Percentiles rank a stretch among this genome's conserved stretches.
Evolutionary conservation across 1,140 invertebrate species (phyloP).

Genomic region (Brachionus plicatilis): DNA sequence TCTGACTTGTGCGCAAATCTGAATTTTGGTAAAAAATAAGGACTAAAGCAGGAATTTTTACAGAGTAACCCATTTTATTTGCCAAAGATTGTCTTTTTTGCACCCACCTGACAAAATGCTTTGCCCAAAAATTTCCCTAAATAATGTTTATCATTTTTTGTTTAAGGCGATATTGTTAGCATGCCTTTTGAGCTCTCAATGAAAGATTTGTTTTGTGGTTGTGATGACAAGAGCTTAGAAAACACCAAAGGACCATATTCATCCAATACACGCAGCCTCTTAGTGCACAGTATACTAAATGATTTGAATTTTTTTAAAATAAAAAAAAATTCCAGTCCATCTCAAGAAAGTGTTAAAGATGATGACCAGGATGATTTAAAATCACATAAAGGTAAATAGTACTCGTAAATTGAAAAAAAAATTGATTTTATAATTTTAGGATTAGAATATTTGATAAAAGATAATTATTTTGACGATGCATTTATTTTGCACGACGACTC

Average conservation of each 20-base stretch:
- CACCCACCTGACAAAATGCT: too few species aligned
- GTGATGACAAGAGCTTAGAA: not conserved
- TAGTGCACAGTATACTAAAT: not conserved
- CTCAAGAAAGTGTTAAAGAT: not conserved
- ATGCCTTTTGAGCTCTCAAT: not conserved
- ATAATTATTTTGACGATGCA: slow-evolving; percentile 37
- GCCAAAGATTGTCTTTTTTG: too few species aligned
- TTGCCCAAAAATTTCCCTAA: too few species aligned
- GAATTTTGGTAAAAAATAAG: too few species aligned
- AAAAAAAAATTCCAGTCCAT: not conserved
- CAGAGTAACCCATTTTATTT: too few species aligned
- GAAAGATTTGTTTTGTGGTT: not conserved
- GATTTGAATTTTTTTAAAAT: not conserved
- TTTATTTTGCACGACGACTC: slow-evolving; percentile 30
- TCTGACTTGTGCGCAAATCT: too few species aligned
- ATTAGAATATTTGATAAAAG: not conserved
- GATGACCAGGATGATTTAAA: not conserved
- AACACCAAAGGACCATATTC: not conserved
- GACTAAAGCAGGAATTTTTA: too few species aligned
- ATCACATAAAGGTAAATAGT: not conserved
- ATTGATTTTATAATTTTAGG: not conserved
- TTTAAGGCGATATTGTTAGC: not conserved
- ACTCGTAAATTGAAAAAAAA: not conserved
- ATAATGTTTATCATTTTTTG: not conserved
- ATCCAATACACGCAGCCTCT: not conserved